Base-by-base conservation (phyloP, 2,888 invertebrate species). In the Cataglyphis albicans region DNA sequence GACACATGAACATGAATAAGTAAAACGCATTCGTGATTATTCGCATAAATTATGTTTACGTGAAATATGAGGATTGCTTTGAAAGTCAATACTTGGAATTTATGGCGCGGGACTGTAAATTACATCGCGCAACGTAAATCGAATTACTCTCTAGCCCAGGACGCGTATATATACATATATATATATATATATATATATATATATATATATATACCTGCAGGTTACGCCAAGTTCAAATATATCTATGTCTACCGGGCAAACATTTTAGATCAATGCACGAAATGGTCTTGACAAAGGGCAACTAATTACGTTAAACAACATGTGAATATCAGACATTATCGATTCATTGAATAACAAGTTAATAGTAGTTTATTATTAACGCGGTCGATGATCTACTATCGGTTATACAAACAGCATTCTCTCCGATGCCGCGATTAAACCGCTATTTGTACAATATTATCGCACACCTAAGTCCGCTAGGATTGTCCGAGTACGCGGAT, bases 341-440 rank as follows among this genome's bases (percentile, higher is more conserved):
- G 78, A 80, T 80, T 80, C 78, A 80, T 80, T 80, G 78, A 80
- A 80, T 80, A 80, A 80, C 78, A 72, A 80, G 78, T 80, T 80
- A 80, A 80, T 80, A 72, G 59, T 72, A 80, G 72, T 80, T 80
- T 80, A 80, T 80, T 80, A 80, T 80, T 80, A 80, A 80, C 72
- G 78, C 72, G 72, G 78, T 80, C 78, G 72, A 80, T 80, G 78
- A 80, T 80, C 78, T 80, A 80, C 72, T 80, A 80, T 80, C 78
- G 78, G 78, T 80, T 80, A 12, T 70, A 80, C 78, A 80, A 80
- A 80, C 78, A 80, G 72, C 72, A 72, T 80, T 80, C 59, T 72
- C 78, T 44, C 72, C 78, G 72, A 72, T 59, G 78, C 72, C 72
- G 78, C 72, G 78, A 80, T 72, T 80, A 80, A 80, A 72, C 78